Conservation (phyloP, 2,113 vertebrate species). For the Colinus virginianus region DNA sequence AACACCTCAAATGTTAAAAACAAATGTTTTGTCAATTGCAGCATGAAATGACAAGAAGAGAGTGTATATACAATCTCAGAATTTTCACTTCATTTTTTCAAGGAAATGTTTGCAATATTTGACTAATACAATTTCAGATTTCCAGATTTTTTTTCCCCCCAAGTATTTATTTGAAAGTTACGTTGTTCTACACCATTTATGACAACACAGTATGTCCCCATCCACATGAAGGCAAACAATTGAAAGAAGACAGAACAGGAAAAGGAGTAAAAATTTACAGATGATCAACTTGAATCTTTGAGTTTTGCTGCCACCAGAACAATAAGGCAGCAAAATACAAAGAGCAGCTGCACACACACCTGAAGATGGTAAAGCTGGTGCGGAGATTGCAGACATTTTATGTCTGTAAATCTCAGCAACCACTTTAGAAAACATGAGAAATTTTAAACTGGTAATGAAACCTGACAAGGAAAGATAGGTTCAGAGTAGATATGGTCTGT, state of each 20-base stretch:
- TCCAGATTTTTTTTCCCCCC: neutral
- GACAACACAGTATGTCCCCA: neutral
- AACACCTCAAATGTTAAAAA: neutral
- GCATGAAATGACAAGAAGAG: neutral
- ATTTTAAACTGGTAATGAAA: neutral
- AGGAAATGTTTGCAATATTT: neutral
- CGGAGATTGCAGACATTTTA: neutral
- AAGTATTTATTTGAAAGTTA: neutral
- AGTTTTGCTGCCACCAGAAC: neutral
- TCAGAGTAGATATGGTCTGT: neutral
- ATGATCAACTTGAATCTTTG: neutral
- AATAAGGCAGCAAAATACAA: neutral
- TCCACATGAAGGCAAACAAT: neutral
- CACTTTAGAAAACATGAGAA: neutral
- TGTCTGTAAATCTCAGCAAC: neutral
- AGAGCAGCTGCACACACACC: neutral
- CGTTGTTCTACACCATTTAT: neutral
- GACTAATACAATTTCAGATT: neutral
- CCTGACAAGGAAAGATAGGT: neutral
- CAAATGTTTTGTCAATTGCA: neutral
- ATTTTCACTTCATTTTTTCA: neutral
- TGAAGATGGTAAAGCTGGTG: neutral
- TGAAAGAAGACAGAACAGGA: neutral
- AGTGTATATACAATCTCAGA: neutral
- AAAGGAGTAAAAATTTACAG: neutral